phyloP scores from a whole-genome alignment of 2,797 vertebrate genomes.

The Centropyge bicolor region DNA sequence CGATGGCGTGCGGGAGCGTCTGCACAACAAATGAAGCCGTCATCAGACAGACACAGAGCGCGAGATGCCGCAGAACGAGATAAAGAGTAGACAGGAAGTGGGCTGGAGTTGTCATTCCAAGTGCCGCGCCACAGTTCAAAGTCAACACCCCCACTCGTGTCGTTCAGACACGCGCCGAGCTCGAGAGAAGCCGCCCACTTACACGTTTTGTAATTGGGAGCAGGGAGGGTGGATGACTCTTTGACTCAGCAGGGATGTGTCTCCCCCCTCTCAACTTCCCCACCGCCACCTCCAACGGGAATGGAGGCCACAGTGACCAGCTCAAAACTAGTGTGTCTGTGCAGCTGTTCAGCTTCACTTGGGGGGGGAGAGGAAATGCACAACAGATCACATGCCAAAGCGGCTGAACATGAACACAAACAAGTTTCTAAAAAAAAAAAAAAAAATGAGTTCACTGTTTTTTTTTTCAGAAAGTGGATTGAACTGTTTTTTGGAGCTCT shows the following conservation, averaged over 20 bases:
- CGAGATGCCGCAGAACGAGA: background rate
- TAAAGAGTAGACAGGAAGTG: slow-evolving; percentile 20
- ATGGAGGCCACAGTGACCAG: background rate
- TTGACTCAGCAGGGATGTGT: slow-evolving; percentile 8
- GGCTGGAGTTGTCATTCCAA: slow-evolving; percentile 41
- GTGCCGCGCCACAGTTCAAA: slow-evolving; percentile 29
- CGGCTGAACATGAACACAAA: slow-evolving; percentile 8
- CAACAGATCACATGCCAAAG: background rate
- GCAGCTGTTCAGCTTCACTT: background rate
- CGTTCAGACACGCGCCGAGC: slow-evolving; percentile 5
- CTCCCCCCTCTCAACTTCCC: background rate
- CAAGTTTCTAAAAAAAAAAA: slow-evolving; percentile 10
- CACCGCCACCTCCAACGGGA: background rate
- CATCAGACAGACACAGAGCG: slow-evolving; percentile 22
- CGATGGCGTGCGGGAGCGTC: slow-evolving; percentile 20
- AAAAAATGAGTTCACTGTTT: background rate
- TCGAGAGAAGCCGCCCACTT: slow-evolving; percentile 34
- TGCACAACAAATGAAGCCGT: slow-evolving; percentile 48
- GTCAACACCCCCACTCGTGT: slow-evolving; percentile 18
- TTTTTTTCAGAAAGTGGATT: background rate
- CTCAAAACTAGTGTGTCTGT: background rate
- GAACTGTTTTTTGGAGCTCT: background rate
- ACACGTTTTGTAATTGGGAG: slow-evolving; percentile 44
- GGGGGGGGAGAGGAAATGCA: background rate
- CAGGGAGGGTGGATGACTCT: slow-evolving; percentile 19